These are phyloP conservation scores for Steatornis caripensis DNA, from an alignment of 2,113 vertebrate species.

Conservation along the genomic window DNA sequence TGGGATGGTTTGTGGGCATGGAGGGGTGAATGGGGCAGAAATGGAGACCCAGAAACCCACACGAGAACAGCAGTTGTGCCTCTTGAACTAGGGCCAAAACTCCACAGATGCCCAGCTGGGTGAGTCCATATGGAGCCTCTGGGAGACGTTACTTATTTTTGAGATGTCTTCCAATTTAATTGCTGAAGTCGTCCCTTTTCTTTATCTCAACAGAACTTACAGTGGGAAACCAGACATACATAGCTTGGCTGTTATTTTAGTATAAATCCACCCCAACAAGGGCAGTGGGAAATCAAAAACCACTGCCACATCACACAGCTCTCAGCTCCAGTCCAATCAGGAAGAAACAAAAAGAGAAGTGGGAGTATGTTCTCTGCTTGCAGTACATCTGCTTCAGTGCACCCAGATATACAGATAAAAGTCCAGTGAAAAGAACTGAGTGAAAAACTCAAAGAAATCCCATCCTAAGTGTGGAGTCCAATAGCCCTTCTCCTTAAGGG, in stretches of 20 bases:
- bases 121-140: constrained; percentile 26
- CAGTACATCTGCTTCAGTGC: background rate
- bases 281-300: background rate
- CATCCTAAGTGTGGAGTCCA: background rate
- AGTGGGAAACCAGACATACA: background rate
- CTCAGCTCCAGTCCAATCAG: background rate
- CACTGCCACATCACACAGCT: background rate
- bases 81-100: constrained; percentile 36
- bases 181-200: constrained; percentile 3
- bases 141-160: background rate
- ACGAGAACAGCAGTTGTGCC: background rate
- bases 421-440: background rate
- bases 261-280: background rate
- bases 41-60: background rate
- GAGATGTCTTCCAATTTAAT: background rate
- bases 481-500: background rate
- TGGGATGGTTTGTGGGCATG: background rate
- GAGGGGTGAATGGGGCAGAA: background rate
- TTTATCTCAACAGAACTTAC: background rate
- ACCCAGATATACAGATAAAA: background rate
- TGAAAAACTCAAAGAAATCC: background rate
- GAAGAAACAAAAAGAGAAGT: background rate
- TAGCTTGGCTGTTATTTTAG: background rate
- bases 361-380: background rate
- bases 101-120: constrained; percentile 13